Evolutionary conservation across 2,888 invertebrate genomes (phyloP).

Genomic region (Glaucopsyche alexis): DNA sequence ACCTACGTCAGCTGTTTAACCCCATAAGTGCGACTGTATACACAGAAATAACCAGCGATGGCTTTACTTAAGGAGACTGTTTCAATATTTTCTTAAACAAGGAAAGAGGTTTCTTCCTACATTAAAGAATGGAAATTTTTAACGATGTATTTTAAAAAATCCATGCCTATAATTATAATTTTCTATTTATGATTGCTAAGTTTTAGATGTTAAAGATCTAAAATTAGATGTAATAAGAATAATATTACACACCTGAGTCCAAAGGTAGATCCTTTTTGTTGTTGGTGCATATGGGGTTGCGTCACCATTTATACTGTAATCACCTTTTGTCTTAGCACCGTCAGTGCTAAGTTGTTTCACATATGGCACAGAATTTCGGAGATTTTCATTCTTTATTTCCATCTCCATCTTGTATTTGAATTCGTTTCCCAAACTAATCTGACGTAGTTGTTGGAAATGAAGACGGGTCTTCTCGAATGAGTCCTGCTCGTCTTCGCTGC

Average conservation of each 20-base stretch:
- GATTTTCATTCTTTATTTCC: constrained; percentile 82
- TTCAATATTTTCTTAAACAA: constrained; percentile 15
- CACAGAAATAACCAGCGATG: constrained; percentile 34
- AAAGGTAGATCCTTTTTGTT: constrained; percentile 74
- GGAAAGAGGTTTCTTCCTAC: constrained; percentile 11
- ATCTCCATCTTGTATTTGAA: constrained; percentile 82
- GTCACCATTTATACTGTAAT: constrained; percentile 67
- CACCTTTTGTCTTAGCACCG: constrained; percentile 77
- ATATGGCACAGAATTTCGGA: constrained; percentile 81
- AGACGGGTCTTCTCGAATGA: constrained; percentile 80
- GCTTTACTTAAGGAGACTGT: constrained; percentile 20
- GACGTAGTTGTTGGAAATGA: constrained; percentile 81
- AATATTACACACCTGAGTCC: constrained; percentile 63
- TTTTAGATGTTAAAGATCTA: constrained; percentile 9
- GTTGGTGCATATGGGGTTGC: constrained; percentile 73
- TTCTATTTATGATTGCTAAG: neutral
- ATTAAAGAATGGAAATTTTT: neutral
- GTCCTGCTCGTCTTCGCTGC: constrained; percentile 75
- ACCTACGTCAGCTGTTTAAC: constrained; percentile 38
- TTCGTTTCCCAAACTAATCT: constrained; percentile 82
- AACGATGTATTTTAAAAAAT: neutral
- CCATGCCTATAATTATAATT: neutral
- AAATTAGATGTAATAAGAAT: too few relatives aligned
- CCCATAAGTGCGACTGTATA: constrained; percentile 37
- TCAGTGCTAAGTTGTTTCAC: constrained; percentile 81